Percentiles rank a stretch among this genome's conserved stretches.
phyloP scores from a whole-genome alignment of 1,140 invertebrate species.

The Drosophila arizonae region DNA sequence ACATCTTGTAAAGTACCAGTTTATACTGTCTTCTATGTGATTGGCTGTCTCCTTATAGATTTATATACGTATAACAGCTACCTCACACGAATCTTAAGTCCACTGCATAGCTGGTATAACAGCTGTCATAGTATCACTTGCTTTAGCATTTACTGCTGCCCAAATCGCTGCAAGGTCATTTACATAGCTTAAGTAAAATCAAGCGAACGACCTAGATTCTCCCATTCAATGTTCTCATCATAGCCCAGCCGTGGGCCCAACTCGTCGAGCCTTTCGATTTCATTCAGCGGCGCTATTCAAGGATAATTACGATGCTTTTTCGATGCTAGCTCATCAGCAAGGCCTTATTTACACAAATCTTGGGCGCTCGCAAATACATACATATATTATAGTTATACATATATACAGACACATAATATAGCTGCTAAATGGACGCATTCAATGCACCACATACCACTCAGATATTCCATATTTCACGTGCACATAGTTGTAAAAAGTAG shows the following conservation, averaged over 20 bases:
- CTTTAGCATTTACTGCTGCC: background rate
- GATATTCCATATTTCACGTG: conserved; percentile 1
- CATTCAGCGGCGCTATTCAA: conserved; percentile 27
- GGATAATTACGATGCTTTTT: conserved; percentile 32
- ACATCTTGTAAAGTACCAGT: background rate
- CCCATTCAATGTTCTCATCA: conserved; percentile 29
- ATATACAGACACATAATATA: background rate
- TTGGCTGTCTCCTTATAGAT: too few species aligned
- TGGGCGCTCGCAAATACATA: conserved; percentile 7
- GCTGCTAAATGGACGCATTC: conserved; percentile 44
- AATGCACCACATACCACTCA: conserved; percentile 7
- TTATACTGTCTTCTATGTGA: too few species aligned
- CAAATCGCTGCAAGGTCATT: conserved; percentile 22
- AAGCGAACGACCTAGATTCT: conserved; percentile 36
- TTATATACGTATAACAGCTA: too few species aligned
- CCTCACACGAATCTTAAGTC: too few species aligned
- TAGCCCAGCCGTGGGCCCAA: background rate
- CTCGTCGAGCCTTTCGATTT: conserved; percentile 6
- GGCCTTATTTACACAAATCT: conserved; percentile 51
- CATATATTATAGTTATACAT: too few species aligned
- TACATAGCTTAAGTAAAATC: conserved; percentile 13
- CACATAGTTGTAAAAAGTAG: background rate
- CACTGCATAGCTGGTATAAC: background rate
- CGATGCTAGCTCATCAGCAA: conserved; percentile 28
- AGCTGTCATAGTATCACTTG: background rate